Evolutionary conservation across 2,888 invertebrate genomes (phyloP).

Genomic region (Clepsis dumicolana): DNA sequence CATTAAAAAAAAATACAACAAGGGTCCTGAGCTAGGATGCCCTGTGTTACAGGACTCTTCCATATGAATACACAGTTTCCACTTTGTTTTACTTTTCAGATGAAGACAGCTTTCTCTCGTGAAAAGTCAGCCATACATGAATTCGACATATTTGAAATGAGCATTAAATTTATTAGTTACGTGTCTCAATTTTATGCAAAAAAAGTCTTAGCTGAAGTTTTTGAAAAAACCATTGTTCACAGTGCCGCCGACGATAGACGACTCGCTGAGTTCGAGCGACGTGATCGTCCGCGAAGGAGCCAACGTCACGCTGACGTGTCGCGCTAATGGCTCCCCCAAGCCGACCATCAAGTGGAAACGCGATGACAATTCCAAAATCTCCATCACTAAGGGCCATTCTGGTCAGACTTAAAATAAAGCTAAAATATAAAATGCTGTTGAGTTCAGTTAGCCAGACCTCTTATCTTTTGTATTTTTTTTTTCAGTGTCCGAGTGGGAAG

Average conservation of each 20-base stretch:
- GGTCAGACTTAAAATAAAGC: slow-evolving; percentile 80
- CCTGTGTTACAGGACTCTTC: too few species aligned
- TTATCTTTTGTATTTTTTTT: slow-evolving; percentile 47
- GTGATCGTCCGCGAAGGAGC: slow-evolving; percentile 96
- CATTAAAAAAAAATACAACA: too few species aligned
- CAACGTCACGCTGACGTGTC: slow-evolving; percentile 95
- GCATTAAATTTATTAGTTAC: too few species aligned
- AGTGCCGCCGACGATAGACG: slow-evolving; percentile 97
- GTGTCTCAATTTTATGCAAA: too few species aligned
- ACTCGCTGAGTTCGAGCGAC: slow-evolving; percentile 95
- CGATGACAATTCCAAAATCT: slow-evolving; percentile 94
- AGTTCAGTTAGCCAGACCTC: slow-evolving; percentile 47
- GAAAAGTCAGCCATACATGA: too few species aligned
- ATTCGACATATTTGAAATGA: too few species aligned
- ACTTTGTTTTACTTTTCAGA: too few species aligned
- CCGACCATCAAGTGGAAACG: slow-evolving; percentile 97
- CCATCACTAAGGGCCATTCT: slow-evolving; percentile 93
- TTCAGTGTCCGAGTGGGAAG: slow-evolving; percentile 94
- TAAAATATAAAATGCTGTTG: slow-evolving; percentile 40
- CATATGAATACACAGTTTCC: too few species aligned
- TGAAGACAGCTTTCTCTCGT: too few species aligned
- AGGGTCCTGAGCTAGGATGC: too few species aligned
- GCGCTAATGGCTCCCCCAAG: slow-evolving; percentile 95
- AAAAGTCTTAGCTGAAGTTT: too few species aligned
- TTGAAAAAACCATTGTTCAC: slow-evolving; percentile 71